Percentiles rank a stretch among this genome's conserved stretches.
phyloP scores from a whole-genome alignment of 2,888 invertebrate genomes.

The Melieria omissa region DNA sequence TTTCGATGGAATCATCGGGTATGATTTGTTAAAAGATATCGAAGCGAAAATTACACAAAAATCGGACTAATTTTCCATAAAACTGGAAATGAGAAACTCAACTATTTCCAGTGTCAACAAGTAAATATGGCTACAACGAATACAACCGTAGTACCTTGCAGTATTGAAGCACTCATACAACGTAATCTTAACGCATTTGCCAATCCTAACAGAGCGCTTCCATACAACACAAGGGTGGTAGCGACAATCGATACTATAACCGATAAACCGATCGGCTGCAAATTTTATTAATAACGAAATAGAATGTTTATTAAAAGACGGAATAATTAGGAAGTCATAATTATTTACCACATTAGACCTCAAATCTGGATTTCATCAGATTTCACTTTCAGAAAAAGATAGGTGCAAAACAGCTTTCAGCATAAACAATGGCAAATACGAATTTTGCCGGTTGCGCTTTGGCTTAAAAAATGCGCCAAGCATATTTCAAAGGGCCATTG shows the following conservation, averaged over 20 bases:
- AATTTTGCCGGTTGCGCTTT: conserved; percentile 25
- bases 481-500: conserved; percentile 20
- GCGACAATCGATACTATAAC: conserved; percentile 22
- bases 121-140: conserved; percentile 13
- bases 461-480: conserved; percentile 24
- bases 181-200: not conserved
- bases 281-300: conserved; percentile 15
- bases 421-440: conserved; percentile 24
- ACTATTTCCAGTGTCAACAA: conserved; percentile 17
- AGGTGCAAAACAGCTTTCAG: conserved; percentile 35
- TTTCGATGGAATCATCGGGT: conserved; percentile 16
- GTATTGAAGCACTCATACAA: too few species aligned
- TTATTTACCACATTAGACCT: conserved; percentile 41
- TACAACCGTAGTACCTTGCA: not conserved
- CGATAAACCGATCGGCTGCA: conserved; percentile 14
- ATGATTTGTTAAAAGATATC: conserved; percentile 17
- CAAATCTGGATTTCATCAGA: conserved; percentile 43
- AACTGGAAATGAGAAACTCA: conserved; percentile 20
- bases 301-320: conserved; percentile 9
- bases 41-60: conserved; percentile 14
- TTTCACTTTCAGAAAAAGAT: conserved; percentile 35
- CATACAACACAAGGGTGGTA: conserved; percentile 10
- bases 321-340: conserved; percentile 9
- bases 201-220: conserved; percentile 8
- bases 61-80: conserved; percentile 16